phyloP scores from a whole-genome alignment of 2,113 vertebrate species.

The Pleuronectes platessa region DNA sequence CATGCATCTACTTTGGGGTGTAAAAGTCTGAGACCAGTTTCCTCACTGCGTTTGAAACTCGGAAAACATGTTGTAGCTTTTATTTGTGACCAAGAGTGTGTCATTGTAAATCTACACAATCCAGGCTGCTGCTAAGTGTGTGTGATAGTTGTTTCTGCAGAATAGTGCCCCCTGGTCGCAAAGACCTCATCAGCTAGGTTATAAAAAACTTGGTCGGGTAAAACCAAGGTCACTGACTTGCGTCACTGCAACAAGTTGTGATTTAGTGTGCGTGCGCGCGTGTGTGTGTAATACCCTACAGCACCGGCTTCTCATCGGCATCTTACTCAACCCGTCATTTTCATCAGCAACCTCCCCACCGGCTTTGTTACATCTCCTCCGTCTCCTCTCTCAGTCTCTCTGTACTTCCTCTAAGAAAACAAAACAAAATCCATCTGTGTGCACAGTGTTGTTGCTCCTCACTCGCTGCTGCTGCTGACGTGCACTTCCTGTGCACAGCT shows the following conservation, averaged over 20 bases:
- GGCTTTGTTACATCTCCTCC: neutral
- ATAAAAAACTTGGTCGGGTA: neutral
- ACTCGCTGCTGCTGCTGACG: constrained; percentile 8
- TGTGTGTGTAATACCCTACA: constrained; percentile 4
- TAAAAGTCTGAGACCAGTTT: too few species aligned
- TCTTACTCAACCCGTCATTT: constrained; percentile 17
- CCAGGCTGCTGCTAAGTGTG: neutral
- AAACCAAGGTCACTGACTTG: constrained; percentile 21
- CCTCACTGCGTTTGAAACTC: too few species aligned
- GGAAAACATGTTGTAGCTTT: too few species aligned
- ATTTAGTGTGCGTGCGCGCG: neutral
- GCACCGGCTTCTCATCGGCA: constrained; percentile 23
- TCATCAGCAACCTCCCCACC: constrained; percentile 14
- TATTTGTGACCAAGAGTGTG: neutral
- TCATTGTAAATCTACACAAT: neutral
- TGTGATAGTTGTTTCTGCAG: constrained; percentile 20
- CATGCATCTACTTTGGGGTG: too few species aligned
- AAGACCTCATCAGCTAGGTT: neutral
- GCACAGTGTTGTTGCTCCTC: neutral
- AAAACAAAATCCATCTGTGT: constrained; percentile 35
- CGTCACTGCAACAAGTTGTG: constrained; percentile 10
- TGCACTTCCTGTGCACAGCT: constrained; percentile 8
- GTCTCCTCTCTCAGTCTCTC: constrained; percentile 23
- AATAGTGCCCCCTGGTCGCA: constrained; percentile 50
- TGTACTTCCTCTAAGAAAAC: constrained; percentile 40